These are phyloP conservation scores for Amphipyra tragopoginis DNA, from an alignment of 2,888 invertebrate species.

Conservation along the genomic window DNA sequence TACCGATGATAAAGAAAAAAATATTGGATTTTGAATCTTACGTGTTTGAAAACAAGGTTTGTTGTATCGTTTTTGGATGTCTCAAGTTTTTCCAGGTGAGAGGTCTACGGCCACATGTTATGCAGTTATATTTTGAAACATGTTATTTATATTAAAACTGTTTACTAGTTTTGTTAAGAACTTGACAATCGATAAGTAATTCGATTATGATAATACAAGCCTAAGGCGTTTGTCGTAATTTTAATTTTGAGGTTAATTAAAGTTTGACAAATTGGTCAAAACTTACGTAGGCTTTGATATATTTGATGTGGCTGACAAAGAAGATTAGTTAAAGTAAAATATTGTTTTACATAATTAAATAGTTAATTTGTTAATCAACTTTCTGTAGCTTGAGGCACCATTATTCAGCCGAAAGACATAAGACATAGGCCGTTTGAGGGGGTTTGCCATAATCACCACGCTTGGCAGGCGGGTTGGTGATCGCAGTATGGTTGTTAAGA, in stretches of 20 bases:
- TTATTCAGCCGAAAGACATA: too few species aligned
- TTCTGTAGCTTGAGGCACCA: conserved; percentile 28
- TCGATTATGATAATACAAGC: conserved; percentile 64
- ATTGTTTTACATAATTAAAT: conserved; percentile 44
- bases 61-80: conserved; percentile 1
- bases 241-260: conserved; percentile 51
- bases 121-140: conserved; percentile 67
- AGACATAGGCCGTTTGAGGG: too few species aligned
- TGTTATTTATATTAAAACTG: conserved; percentile 67
- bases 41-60: conserved; percentile 9
- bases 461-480: too few species aligned
- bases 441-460: too few species aligned
- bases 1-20: conserved; percentile 7
- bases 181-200: conserved; percentile 69
- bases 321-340: conserved; percentile 35
- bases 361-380: conserved; percentile 30
- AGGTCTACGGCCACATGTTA: conserved; percentile 64
- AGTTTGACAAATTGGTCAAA: conserved; percentile 57
- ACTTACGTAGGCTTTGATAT: conserved; percentile 42
- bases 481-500: too few species aligned
- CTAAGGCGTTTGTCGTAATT: conserved; percentile 49
- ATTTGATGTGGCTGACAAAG: conserved; percentile 18
- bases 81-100: conserved; percentile 23
- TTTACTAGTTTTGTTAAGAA: conserved; percentile 64
- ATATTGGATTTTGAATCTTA: conserved; percentile 43